Conservation (phyloP, 2,113 vertebrate species). For the Callaeas wilsoni region DNA sequence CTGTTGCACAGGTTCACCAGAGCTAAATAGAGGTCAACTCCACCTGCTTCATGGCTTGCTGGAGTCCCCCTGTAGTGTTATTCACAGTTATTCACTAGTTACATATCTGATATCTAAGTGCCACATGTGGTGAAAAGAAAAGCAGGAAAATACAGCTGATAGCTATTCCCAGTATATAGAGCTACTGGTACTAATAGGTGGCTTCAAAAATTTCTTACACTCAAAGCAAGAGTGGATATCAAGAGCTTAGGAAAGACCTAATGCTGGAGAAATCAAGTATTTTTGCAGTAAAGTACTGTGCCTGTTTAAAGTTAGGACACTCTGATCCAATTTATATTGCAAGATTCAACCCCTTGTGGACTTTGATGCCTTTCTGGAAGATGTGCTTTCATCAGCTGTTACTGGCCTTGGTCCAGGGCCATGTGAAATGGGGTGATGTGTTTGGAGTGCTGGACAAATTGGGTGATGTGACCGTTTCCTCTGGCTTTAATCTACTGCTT, state of each 20-base stretch:
- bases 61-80: rapidly evolving
- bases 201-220: neutral
- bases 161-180: neutral
- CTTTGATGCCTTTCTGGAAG: neutral
- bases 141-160: neutral
- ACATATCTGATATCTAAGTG: neutral
- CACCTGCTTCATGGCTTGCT: neutral
- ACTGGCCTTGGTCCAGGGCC: neutral
- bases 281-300: neutral
- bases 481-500: neutral
- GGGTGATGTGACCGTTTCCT: neutral
- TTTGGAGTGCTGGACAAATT: neutral
- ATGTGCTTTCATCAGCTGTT: neutral
- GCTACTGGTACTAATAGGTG: neutral
- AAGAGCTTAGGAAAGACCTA: neutral
- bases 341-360: neutral
- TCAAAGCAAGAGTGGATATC: neutral
- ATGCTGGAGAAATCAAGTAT: neutral
- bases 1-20: neutral
- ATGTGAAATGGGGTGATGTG: neutral
- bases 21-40: neutral
- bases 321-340: neutral
- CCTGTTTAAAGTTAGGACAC: neutral
- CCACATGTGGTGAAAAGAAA: neutral
- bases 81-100: neutral